phyloP scores from a whole-genome alignment of 2,888 invertebrate genomes.

The Mongoloraphidia duomilia region DNA sequence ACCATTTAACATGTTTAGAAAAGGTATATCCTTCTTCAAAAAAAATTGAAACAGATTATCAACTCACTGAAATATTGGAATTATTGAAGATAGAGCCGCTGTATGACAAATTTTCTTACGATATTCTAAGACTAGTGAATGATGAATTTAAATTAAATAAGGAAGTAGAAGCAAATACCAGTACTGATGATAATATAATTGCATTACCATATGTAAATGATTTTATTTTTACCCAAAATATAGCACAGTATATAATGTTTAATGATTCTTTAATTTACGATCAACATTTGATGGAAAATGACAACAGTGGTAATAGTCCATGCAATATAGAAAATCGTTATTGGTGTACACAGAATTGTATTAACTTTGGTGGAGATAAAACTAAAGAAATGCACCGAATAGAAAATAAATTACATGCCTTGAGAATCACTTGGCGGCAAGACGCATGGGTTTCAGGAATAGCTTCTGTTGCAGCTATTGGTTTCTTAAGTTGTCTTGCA shows the following conservation, averaged over 20 bases:
- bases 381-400: conserved; percentile 9
- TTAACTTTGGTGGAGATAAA: conserved; percentile 14
- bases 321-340: conserved; percentile 9
- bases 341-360: conserved; percentile 15
- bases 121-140: conserved; percentile 19
- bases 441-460: conserved; percentile 46
- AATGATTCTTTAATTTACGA: background rate
- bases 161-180: background rate
- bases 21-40: conserved; percentile 7
- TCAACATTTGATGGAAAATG: conserved; percentile 1
- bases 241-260: background rate
- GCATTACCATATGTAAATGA: background rate
- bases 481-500: conserved; percentile 46
- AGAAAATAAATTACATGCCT: conserved; percentile 7
- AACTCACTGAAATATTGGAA: conserved; percentile 13
- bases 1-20: conserved; percentile 7
- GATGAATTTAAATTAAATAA: background rate
- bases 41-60: conserved; percentile 8
- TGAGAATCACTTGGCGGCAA: conserved; percentile 19
- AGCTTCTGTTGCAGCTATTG: conserved; percentile 49
- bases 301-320: conserved; percentile 5
- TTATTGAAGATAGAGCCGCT: conserved; percentile 23
- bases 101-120: conserved; percentile 22
- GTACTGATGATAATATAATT: background rate
- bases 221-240: background rate